These are phyloP conservation scores for Sturnira hondurensis DNA, from an alignment of 2,113 vertebrate species.

Conservation along the genomic window DNA sequence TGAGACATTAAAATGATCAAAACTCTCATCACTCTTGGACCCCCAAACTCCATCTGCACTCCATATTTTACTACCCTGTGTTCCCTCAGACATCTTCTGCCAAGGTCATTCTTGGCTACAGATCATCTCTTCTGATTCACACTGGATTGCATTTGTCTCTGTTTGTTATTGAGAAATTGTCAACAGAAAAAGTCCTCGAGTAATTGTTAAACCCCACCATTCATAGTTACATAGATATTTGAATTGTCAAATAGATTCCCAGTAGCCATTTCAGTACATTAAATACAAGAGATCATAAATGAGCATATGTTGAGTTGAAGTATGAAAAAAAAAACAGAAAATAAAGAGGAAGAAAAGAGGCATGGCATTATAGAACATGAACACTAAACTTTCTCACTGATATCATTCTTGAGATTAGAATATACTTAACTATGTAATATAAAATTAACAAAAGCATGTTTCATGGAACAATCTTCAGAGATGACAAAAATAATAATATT, in stretches of 20 bases:
- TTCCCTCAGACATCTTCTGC: background rate
- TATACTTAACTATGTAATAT: background rate
- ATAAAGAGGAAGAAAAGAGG: background rate
- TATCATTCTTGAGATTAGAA: background rate
- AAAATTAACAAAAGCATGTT: background rate
- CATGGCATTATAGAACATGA: background rate
- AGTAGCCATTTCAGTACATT: background rate
- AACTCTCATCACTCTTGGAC: background rate
- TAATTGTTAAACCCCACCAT: background rate
- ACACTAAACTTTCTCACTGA: background rate
- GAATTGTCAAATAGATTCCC: background rate
- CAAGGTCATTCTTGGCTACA: background rate
- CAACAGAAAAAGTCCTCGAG: background rate
- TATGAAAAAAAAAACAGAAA: background rate
- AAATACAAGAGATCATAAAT: background rate
- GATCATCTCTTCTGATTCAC: background rate
- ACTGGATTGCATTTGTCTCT: background rate
- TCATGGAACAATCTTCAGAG: background rate
- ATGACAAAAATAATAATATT: background rate
- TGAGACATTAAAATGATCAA: background rate
- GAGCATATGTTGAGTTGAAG: background rate
- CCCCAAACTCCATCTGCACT: background rate
- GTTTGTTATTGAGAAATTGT: background rate
- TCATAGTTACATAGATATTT: background rate
- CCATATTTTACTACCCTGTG: background rate